Base-by-base conservation (phyloP, 2,797 vertebrate genomes). In the Tauraco hartlaubi region DNA sequence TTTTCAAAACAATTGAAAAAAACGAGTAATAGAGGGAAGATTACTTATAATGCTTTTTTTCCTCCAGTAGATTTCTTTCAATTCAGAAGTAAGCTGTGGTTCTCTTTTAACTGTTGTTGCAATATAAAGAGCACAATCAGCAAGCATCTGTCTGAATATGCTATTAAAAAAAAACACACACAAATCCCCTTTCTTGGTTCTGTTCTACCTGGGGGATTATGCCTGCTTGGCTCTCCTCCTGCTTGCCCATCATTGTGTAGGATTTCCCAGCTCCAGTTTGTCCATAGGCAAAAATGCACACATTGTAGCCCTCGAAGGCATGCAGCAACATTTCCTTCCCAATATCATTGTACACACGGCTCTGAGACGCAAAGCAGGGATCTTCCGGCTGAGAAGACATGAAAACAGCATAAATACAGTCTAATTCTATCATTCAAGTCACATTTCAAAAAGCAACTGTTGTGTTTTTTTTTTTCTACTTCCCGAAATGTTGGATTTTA, bases 191-290 rank as follows among this genome's bases (percentile, higher is more conserved):
- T 28, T 16, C 43, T 20, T 63, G 35, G 29, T 83, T 64, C 4
- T 11, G 17, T 26, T 29, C 92, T 97, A 99, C 99, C 99, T 98
- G 99, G 81, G 99, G 99, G 88, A 99, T 99, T 97, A 99, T 99
- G 97, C 99, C 99, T 94, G 99, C 99, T 96, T 99, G 99, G 28
- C 99, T 99, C 93, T 99, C 99, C 94, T 99, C 99, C 97, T 99
- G 99, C 94, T 99, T 99, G 91, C 99, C 99, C 99, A 99, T 99
- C 99, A 99, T 99, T 5, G 99, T 99, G 76, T 99, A 99, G 88
- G 99, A 99, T 90, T 99, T 99, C 74, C 99, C 99, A 96, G 99
- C 98, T 96, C 99, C 99, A 11, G 99, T 99, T 98, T 99, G 99
- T 86, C 99, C 99, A 52, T 99, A 99, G 62, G 99, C 99, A 91